Percentiles rank a stretch among this genome's conserved stretches.
phyloP scores from a whole-genome alignment of 2,797 vertebrate species.

The Petrocephalus schoutedeni region DNA sequence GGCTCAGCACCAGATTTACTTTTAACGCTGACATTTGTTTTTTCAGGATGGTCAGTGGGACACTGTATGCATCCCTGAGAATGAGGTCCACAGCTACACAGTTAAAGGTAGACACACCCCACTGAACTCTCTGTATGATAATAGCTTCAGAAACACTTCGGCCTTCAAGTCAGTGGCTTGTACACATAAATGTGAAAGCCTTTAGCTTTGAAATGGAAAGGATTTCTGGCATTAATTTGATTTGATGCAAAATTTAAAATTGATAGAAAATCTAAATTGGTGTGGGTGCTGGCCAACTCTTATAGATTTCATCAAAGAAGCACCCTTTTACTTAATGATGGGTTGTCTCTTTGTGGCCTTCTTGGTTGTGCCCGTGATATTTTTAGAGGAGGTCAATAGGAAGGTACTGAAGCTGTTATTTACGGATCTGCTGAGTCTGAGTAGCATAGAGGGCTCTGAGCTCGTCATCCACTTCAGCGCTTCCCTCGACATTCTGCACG shows the following conservation, averaged over 20 bases:
- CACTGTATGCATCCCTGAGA: slow-evolving; percentile 76
- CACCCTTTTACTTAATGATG: background rate
- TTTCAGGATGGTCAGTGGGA: slow-evolving; percentile 81
- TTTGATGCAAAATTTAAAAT: background rate
- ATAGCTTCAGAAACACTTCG: background rate
- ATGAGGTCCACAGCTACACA: slow-evolving; percentile 73
- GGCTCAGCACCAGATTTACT: background rate
- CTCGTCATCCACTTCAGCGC: slow-evolving; percentile 79
- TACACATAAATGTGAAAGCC: background rate
- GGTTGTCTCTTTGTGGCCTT: background rate
- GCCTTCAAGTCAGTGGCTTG: background rate
- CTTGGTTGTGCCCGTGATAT: background rate
- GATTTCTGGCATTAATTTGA: background rate
- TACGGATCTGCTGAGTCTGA: slow-evolving; percentile 60
- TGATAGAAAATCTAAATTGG: background rate
- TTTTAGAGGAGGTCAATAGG: slow-evolving; percentile 60
- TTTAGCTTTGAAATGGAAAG: background rate
- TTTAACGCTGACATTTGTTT: background rate
- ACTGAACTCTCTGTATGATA: background rate
- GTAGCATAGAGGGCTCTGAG: slow-evolving; percentile 65
- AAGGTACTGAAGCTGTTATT: slow-evolving; percentile 70
- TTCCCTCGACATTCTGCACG: slow-evolving; percentile 72
- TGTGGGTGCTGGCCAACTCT: background rate
- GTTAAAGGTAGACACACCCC: slow-evolving; percentile 70
- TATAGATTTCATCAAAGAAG: background rate